These are phyloP conservation scores for Heteromurus nitidus DNA, from an alignment of 2,888 invertebrate genomes.

Conservation along the genomic window DNA sequence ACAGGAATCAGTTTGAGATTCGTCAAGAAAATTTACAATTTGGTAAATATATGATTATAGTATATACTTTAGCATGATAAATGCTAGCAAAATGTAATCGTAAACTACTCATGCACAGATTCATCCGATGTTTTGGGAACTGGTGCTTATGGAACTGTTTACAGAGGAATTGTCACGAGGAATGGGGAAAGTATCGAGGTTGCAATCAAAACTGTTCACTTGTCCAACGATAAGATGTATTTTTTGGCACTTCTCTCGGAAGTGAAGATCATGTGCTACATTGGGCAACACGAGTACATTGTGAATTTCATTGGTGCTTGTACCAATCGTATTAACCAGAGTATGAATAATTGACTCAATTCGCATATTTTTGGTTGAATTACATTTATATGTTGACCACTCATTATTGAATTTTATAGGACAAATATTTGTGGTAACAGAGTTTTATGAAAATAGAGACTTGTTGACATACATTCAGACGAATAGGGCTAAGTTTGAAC, in stretches of 20 bases:
- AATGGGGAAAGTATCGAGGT: constrained; percentile 20
- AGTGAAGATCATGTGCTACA: constrained; percentile 63
- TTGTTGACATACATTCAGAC: constrained; percentile 37
- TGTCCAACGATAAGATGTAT: constrained; percentile 52
- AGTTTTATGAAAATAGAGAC: constrained; percentile 54
- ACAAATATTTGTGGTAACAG: constrained; percentile 44
- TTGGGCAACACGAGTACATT: constrained; percentile 56
- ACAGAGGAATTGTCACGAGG: constrained; percentile 34
- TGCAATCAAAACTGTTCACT: constrained; percentile 62
- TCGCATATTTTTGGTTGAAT: background rate
- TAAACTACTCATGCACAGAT: background rate
- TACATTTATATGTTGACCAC: background rate
- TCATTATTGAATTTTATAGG: constrained; percentile 30
- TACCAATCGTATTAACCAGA: constrained; percentile 49
- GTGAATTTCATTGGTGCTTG: constrained; percentile 59
- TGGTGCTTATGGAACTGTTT: constrained; percentile 59
- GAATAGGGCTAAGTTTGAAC: background rate
- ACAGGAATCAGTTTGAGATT: constrained; percentile 47
- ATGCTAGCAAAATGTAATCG: background rate
- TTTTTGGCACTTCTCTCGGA: constrained; percentile 60
- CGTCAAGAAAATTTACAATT: background rate
- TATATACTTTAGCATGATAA: background rate
- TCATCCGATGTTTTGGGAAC: constrained; percentile 46
- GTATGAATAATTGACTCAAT: too few species aligned
- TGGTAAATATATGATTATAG: background rate